Evolutionary conservation across 2,113 vertebrate genomes (phyloP).

Genomic region (Dicaeum eximium): DNA sequence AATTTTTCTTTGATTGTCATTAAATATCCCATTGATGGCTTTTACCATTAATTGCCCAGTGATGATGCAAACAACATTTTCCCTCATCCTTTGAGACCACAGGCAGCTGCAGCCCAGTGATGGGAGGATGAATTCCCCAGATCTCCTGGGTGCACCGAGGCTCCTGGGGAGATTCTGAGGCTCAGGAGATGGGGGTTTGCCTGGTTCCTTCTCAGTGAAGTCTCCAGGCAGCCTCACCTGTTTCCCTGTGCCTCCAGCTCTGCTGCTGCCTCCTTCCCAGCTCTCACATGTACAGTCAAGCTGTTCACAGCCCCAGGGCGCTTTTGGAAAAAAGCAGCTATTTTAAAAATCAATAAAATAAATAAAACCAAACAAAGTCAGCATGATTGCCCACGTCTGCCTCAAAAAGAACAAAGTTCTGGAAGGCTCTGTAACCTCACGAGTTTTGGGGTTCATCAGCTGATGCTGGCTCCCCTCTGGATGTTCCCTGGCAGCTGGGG

Average conservation of each 20-base stretch:
- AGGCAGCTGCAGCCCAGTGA: accelerated
- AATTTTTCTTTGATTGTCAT: neutral
- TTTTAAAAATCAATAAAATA: constrained; percentile 37
- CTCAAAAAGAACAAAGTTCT: neutral
- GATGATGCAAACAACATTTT: neutral
- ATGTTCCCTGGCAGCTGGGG: neutral
- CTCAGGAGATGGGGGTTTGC: neutral
- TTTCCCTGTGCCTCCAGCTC: neutral
- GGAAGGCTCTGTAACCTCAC: neutral
- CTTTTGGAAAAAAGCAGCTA: neutral
- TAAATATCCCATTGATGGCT: neutral
- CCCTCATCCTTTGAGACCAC: neutral
- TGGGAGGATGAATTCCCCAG: neutral
- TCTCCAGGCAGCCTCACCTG: neutral
- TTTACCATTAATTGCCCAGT: neutral
- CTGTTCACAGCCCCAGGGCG: neutral
- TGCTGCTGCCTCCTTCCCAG: neutral
- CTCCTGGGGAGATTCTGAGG: neutral
- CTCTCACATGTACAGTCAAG: neutral
- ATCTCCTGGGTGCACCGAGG: accelerated
- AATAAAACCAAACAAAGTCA: neutral
- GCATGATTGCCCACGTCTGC: neutral
- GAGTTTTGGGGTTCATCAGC: neutral
- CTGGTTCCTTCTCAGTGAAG: neutral
- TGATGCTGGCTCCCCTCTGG: neutral